Base-by-base conservation (phyloP, 2,888 invertebrate genomes). In the Lasioglossum leucozonium region DNA sequence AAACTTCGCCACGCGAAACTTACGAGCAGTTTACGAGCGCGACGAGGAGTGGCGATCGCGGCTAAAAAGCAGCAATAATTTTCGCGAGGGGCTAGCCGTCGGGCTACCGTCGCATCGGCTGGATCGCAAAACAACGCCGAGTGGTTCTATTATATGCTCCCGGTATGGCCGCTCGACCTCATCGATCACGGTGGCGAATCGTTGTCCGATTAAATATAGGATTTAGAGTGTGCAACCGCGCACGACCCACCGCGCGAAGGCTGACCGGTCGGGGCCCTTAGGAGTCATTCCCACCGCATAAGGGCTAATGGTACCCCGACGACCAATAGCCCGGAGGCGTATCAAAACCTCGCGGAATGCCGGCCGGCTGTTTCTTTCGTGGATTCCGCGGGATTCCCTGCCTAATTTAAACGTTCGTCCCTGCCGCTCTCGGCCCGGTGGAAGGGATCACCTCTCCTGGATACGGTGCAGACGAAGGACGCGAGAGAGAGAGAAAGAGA, bases 341-440 rank as follows among this genome's bases (percentile, higher is more conserved):
- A 94, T 94, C 94, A 92, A 93, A 93, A 92, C 90, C 91, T 89
- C 91, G 85, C 84, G 92, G 94, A 94, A 94, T 94, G 92, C 90
- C 91, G 89, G 89, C 85, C 90, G 89, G 82, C 85, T 90, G 92
- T 91, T 94, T 94, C 93, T 94, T 94, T 91, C 91, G 89, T 87
- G 93, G 92, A 94, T 94, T 93, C 94, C 93, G 86, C 87, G 91
- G 92, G 92, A 94, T 94, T 94, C 92, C 92, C 93, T 92, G 93
- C 92, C 93, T 94, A 94, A 94, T 94, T 94, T 94, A 94, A 94
- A 94, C 94, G 94, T 94, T 90, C 90, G 91, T 88, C 90, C 89
- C 90, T 86, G 85, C 88, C 89, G 85, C 30, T 22, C 72, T 22
- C 72, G 69, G 69, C n/a, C n/a, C 79, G 69, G 82, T 72, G 51